These are phyloP conservation scores for Thecocarcelia acutangulata DNA, from an alignment of 2,888 invertebrate species.

Conservation along the genomic window DNA sequence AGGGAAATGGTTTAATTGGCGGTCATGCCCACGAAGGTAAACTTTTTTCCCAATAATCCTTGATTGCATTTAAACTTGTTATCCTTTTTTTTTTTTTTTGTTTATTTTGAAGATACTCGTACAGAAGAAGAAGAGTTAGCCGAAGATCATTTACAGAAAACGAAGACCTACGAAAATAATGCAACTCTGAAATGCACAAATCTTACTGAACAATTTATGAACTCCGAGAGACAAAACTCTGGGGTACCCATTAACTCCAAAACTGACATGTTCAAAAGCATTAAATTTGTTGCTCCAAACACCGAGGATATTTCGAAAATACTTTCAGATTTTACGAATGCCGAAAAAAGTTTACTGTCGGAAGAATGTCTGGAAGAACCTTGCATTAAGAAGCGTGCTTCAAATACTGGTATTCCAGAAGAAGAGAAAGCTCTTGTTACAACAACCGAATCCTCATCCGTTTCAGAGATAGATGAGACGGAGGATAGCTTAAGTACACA, in stretches of 20 bases:
- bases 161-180: too few relatives aligned
- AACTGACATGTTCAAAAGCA: not conserved
- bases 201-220: slow-evolving; percentile 35
- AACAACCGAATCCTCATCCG: slow-evolving; percentile 15
- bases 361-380: slow-evolving; percentile 4
- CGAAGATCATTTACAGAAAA: not conserved
- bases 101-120: not conserved
- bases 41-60: not conserved
- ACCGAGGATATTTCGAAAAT: slow-evolving; percentile 26
- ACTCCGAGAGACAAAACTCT: slow-evolving; percentile 34
- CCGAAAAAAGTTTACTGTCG: too few relatives aligned
- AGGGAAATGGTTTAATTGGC: not conserved
- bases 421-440: not conserved
- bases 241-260: slow-evolving; percentile 1
- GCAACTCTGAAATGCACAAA: too few relatives aligned
- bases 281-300: slow-evolving; percentile 5
- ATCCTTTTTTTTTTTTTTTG: too few relatives aligned
- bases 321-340: slow-evolving; percentile 64
- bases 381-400: slow-evolving; percentile 58
- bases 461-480: slow-evolving; percentile 38
- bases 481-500: slow-evolving; percentile 73
- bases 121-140: not conserved
- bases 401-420: slow-evolving; percentile 57
- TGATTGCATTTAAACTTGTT: not conserved
- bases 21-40: not conserved